Percentiles rank a stretch among this genome's conserved stretches.
These are phyloP conservation scores for Dendrolimus punctatus DNA, from an alignment of 1,140 invertebrate species.

Conservation along the genomic window DNA sequence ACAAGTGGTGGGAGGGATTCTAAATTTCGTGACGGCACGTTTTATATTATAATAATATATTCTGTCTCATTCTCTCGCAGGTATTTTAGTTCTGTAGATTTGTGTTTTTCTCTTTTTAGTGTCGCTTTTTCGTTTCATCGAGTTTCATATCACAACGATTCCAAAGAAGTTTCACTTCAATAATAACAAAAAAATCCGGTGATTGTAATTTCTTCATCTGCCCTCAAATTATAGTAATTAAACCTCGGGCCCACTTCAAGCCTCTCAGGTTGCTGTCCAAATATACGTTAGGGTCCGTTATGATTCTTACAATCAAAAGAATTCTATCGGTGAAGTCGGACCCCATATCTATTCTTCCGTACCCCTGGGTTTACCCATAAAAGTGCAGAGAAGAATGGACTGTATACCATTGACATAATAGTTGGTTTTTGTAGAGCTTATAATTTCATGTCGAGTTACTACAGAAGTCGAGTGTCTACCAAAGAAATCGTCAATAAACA, in stretches of 20 bases:
- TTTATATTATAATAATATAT: no score
- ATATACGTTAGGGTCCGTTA: constrained; percentile 70
- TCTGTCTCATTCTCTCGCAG: no score
- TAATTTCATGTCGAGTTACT: background rate
- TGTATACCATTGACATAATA: constrained; percentile 8
- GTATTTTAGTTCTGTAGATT: no score
- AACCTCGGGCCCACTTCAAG: constrained; percentile 58
- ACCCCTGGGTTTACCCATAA: constrained; percentile 38
- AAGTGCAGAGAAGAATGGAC: constrained; percentile 11
- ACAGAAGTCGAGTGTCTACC: constrained; percentile 56
- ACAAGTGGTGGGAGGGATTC: no score
- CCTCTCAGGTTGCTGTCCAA: constrained; percentile 68
- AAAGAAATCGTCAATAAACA: constrained; percentile 69
- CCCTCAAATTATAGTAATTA: constrained; percentile 68
- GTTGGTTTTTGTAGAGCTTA: constrained; percentile 11
- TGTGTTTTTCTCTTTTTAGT: no score
- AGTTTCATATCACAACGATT: no score
- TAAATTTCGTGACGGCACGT: no score
- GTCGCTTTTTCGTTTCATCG: no score
- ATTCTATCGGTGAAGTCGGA: constrained; percentile 53
- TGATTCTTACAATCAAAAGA: constrained; percentile 59
- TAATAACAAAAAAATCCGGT: no score
- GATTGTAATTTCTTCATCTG: constrained; percentile 49
- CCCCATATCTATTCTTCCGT: constrained; percentile 68
- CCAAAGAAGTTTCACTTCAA: no score